Conservation (phyloP, 1,140 invertebrate species). For the Trachelipus rathkii region DNA sequence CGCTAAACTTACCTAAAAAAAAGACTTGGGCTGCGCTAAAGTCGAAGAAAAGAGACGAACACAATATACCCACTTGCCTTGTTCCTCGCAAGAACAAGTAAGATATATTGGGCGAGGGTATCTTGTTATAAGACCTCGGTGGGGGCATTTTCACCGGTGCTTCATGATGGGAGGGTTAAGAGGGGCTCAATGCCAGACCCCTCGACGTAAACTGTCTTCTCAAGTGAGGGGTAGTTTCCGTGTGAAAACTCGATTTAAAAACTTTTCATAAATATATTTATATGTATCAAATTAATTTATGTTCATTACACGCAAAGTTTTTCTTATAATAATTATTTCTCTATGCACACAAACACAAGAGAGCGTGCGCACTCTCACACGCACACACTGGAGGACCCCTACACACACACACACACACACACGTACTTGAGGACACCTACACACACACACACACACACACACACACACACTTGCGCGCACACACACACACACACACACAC, state of each 20-base stretch:
- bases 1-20: neutral
- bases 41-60: neutral
- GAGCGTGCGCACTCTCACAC: too few relatives aligned
- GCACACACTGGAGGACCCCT: too few relatives aligned
- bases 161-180: neutral
- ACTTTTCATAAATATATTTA: too few relatives aligned
- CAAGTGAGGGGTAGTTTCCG: neutral
- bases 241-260: neutral
- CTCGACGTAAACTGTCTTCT: neutral
- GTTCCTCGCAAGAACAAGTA: neutral
- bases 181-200: constrained; percentile 3
- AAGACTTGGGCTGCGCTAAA: neutral
- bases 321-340: too few relatives aligned
- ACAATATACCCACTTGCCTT: constrained; percentile 2
- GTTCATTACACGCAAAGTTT: too few relatives aligned
- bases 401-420: too few relatives aligned
- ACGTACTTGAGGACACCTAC: too few relatives aligned
- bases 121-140: neutral
- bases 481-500: too few relatives aligned
- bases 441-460: too few relatives aligned
- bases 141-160: neutral
- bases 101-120: neutral
- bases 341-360: too few relatives aligned
- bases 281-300: too few relatives aligned
- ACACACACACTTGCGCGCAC: too few relatives aligned